Evolutionary conservation across 2,888 invertebrate species (phyloP).

Genomic region (Drosophila antonietae): DNA sequence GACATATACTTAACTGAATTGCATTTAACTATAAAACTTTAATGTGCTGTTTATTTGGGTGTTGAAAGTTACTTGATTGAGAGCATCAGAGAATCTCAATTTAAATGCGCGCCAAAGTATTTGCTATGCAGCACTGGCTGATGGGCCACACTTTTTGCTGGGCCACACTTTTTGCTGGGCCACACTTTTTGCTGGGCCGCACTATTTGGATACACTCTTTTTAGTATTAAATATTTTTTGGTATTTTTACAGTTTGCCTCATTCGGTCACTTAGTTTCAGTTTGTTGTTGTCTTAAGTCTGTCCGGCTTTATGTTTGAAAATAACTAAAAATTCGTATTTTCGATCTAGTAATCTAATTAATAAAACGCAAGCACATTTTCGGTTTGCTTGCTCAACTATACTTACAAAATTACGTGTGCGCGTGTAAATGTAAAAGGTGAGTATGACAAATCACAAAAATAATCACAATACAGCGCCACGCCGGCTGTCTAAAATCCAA

Average conservation of each 20-base stretch:
- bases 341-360: constrained; percentile 45
- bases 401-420: constrained; percentile 59
- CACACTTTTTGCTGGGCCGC: constrained; percentile 15
- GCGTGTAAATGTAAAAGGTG: constrained; percentile 62
- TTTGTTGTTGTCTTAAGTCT: constrained; percentile 43
- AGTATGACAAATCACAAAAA: constrained; percentile 20
- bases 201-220: not conserved
- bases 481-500: constrained; percentile 41
- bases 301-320: constrained; percentile 51
- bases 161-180: constrained; percentile 14
- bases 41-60: not conserved
- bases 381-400: constrained; percentile 32
- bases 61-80: not conserved
- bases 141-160: constrained; percentile 9
- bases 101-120: constrained; percentile 15
- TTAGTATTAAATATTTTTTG: constrained; percentile 14
- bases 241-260: not conserved
- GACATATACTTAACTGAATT: constrained; percentile 29
- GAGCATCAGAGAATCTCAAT: not conserved
- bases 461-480: constrained; percentile 34
- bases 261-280: constrained; percentile 25
- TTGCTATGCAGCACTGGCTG: constrained; percentile 29
- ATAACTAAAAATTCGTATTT: constrained; percentile 17
- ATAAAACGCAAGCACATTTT: constrained; percentile 28
- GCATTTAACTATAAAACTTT: constrained; percentile 9